Conservation (phyloP, 2,797 vertebrate genomes). For the Pangasius mekongensis region DNA sequence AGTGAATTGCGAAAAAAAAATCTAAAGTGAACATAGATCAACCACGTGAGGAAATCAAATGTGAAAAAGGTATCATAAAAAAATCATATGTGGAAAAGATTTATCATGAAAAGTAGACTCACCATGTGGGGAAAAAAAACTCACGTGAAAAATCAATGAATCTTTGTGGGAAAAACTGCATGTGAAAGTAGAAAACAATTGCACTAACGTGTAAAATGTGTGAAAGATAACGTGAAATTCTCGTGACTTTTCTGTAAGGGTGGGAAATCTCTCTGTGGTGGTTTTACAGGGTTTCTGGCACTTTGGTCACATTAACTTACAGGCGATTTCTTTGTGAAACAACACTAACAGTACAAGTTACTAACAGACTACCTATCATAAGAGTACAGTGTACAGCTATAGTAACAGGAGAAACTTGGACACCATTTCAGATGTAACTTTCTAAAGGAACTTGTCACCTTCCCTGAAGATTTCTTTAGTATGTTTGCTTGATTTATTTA, state of each 20-base stretch:
- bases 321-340: slow-evolving; percentile 17
- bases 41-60: background rate
- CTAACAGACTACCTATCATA: slow-evolving; percentile 15
- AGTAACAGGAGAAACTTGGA: background rate
- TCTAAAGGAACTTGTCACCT: background rate
- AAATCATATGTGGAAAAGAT: background rate
- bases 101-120: background rate
- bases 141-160: background rate
- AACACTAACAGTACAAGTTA: background rate
- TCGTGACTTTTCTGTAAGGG: slow-evolving; percentile 5
- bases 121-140: background rate
- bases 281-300: slow-evolving; percentile 43
- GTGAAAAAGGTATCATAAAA: background rate
- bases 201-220: background rate
- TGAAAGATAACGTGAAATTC: background rate
- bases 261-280: background rate
- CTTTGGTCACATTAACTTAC: slow-evolving; percentile 7
- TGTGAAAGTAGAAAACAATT: slow-evolving; percentile 5
- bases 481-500: background rate
- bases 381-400: background rate
- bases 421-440: background rate
- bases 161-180: background rate
- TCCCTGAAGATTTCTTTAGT: background rate
- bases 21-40: background rate
- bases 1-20: background rate